Evolutionary conservation across 37 sponge, comb jelly and placozoan species (phyloP).

Genomic region (Tethya wilhelma): DNA sequence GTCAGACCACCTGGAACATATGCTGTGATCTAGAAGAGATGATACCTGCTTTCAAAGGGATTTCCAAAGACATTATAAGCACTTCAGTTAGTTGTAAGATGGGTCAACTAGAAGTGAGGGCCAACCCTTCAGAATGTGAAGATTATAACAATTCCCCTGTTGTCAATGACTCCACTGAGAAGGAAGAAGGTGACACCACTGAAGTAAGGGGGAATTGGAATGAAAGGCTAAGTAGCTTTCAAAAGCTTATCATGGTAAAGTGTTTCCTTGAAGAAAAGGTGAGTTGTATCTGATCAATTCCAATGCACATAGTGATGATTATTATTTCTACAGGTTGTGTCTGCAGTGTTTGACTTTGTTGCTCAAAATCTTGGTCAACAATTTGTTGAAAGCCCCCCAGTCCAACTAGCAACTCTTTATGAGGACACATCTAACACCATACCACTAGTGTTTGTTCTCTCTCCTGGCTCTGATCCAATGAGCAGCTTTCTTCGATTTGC

Average conservation of each 20-base stretch:
- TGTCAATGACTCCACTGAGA: constrained; percentile 8
- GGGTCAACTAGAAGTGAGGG: constrained; percentile 66
- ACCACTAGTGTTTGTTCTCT: constrained; percentile 97
- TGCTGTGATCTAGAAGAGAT: constrained; percentile 88
- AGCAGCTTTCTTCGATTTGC: constrained; percentile 94
- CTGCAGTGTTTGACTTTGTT: constrained; percentile 88
- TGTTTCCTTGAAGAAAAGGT: constrained; percentile 90
- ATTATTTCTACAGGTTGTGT: constrained; percentile 57
- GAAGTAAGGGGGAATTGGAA: constrained; percentile 88
- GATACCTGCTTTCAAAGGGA: constrained; percentile 78
- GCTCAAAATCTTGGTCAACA: constrained; percentile 84
- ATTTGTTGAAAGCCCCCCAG: constrained; percentile 97
- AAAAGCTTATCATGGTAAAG: constrained; percentile 92
- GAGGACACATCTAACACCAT: constrained; percentile 86
- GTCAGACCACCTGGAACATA: constrained; percentile 68
- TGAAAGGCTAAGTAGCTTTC: constrained; percentile 81
- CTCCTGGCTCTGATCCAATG: constrained; percentile 99
- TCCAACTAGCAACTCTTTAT: constrained; percentile 80
- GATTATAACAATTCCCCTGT: constrained; percentile 55
- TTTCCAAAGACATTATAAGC: constrained; percentile 68
- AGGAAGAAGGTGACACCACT: constrained; percentile 26
- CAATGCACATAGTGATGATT: neutral
- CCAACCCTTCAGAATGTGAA: constrained; percentile 75
- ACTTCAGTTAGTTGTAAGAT: constrained; percentile 81
- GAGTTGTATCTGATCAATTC: neutral